Conservation (phyloP, 2,888 invertebrate species). For the Pristionchus arcanus region DNA sequence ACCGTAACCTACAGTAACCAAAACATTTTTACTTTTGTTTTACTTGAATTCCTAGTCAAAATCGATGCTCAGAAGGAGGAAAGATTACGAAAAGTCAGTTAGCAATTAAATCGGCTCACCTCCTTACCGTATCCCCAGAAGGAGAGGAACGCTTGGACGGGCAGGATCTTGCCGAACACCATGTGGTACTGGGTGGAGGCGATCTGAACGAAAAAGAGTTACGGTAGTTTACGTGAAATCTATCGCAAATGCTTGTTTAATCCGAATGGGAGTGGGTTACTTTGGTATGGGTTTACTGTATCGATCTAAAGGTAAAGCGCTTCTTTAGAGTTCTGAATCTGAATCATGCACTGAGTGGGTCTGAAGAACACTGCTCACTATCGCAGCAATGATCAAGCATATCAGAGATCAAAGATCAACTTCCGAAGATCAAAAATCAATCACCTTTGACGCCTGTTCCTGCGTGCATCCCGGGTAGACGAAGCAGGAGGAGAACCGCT, state of each 20-base stretch:
- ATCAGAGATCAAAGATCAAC: not conserved
- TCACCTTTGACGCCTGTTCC: slow-evolving; percentile 65
- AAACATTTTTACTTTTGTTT: no score
- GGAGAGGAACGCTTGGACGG: slow-evolving; percentile 68
- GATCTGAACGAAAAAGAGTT: not conserved
- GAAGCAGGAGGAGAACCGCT: slow-evolving; percentile 68
- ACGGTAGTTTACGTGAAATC: no score
- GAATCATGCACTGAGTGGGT: no score
- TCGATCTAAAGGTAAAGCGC: not conserved
- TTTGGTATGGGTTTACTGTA: not conserved
- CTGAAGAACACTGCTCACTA: no score
- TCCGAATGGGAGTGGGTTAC: no score
- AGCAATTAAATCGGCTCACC: slow-evolving; percentile 53
- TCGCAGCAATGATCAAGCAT: no score
- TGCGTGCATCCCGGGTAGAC: slow-evolving; percentile 67
- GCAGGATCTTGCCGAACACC: slow-evolving; percentile 71
- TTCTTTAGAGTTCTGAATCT: no score
- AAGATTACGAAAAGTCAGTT: not conserved
- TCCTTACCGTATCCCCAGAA: slow-evolving; percentile 70
- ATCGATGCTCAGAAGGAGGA: not conserved
- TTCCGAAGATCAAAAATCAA: not conserved
- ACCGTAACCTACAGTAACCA: slow-evolving; percentile 21
- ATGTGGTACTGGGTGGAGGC: slow-evolving; percentile 72
- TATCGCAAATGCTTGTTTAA: no score
- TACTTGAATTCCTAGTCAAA: no score